Evolutionary conservation across 2,797 vertebrate species (phyloP), one percentile per base, ranked within the genome.

Genomic region (Acanthiza pusilla): DNA sequence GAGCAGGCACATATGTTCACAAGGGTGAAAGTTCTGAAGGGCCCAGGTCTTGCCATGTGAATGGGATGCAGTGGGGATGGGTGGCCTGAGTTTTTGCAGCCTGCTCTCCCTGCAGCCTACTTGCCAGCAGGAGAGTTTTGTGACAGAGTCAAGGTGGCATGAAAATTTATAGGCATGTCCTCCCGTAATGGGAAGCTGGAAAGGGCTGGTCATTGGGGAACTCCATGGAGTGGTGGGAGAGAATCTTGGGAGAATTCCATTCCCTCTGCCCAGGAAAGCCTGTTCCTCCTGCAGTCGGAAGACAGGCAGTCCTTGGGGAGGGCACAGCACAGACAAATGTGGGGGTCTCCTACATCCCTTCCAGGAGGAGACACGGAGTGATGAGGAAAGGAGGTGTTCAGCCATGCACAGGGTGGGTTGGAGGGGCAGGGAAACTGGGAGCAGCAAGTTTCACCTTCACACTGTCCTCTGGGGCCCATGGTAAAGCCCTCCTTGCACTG

Each of bases 401-500:
- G 42, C 16, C 22, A 25, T 43, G 29, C n/a, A 81, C 8, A 79
- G 22, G 16, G 42, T 45, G n/a, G 22, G 42, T 15, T 42, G 51
- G 10, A 77, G 18, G 47, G 21, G 29, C 42, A 62, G 40, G 30
- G 21, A 22, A 86, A 57, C 2, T 16, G 43, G 21, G 22, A 70
- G 26, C 40, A 78, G 40, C 3, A 78, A 67, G 54, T 87, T 63
- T 97, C 97, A 99, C 99, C 99, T 98, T 99, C 98, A 19, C 99
- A 99, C 14, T 97, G 97, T 95, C 98, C 98, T 96, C 97, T 98
- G 96, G 94, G 92, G 62, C 98, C 97, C 97, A 98, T 97, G 97
- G 97, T 81, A 85, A 98, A 99, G 94, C 99, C 99, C 16, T 72
- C 95, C 88, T 97, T 98, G 97, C 99, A 99, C 96, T 99, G 97